A percentile compares a stretch with the other conserved stretches of the same genome.
Evolutionary conservation across 2,888 invertebrate species (phyloP).

Genomic region (Catocala sponsa): DNA sequence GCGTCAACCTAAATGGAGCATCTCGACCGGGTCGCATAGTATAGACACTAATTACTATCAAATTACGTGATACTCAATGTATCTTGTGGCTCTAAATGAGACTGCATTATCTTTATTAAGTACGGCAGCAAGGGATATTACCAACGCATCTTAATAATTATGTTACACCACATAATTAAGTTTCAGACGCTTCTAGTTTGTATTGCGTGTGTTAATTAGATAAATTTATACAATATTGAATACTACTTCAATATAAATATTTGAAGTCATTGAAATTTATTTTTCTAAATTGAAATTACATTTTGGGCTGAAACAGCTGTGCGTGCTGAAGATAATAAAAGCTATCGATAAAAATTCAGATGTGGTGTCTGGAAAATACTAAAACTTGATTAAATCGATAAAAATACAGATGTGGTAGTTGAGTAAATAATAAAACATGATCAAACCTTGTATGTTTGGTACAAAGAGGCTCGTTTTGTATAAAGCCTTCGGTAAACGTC

Average conservation of each 20-base stretch:
- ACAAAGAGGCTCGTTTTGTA: constrained; percentile 5
- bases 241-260: no score
- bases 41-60: constrained; percentile 35
- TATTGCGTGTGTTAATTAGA: no score
- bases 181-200: no score
- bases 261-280: no score
- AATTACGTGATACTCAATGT: constrained; percentile 22
- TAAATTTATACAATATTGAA: no score
- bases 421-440: not conserved
- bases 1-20: constrained; percentile 28
- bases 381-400: no score
- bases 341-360: no score
- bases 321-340: no score
- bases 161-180: no score
- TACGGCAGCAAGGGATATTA: not conserved
- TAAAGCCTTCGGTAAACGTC: constrained; percentile 18
- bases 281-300: no score
- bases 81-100: constrained; percentile 2
- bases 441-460: not conserved
- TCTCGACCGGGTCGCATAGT: constrained; percentile 27
- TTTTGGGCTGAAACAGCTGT: no score
- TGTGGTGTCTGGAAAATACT: no score
- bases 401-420: not conserved
- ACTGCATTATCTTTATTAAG: not conserved
- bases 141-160: not conserved